Conservation (phyloP, 2,113 vertebrate species). For the Gila orcuttii region DNA sequence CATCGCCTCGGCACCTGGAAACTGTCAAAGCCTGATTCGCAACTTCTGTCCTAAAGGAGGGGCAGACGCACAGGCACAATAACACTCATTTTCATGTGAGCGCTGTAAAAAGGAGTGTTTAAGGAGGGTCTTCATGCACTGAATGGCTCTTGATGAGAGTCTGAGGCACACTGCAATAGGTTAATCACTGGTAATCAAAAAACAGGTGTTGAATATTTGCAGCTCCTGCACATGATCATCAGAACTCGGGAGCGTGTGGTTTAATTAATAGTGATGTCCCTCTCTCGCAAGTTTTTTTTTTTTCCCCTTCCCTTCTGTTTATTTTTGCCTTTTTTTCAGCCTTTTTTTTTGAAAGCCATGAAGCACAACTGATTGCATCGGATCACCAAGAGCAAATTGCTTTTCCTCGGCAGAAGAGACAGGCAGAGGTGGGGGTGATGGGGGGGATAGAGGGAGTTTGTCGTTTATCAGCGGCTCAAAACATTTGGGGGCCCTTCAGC, state of each 20-base stretch:
- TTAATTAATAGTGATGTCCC: slow-evolving; percentile 71
- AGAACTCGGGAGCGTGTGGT: slow-evolving; percentile 61
- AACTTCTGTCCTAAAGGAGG: slow-evolving; percentile 43
- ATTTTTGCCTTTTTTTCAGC: slow-evolving; percentile 48
- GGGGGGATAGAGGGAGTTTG: slow-evolving; percentile 42
- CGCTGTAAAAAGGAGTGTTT: slow-evolving; percentile 58
- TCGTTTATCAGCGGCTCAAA: slow-evolving; percentile 59
- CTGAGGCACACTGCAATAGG: slow-evolving; percentile 62
- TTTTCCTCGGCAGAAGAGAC: slow-evolving; percentile 67
- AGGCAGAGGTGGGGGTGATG: slow-evolving; percentile 35
- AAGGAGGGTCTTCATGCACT: slow-evolving; percentile 58
- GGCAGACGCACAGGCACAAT: slow-evolving; percentile 52
- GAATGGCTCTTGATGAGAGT: slow-evolving; percentile 71
- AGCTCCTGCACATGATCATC: slow-evolving; percentile 60
- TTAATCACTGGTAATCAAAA: slow-evolving; percentile 70
- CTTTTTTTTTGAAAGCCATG: slow-evolving; percentile 60
- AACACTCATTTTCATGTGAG: slow-evolving; percentile 68
- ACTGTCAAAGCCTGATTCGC: slow-evolving; percentile 8
- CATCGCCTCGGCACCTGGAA: slow-evolving; percentile 63
- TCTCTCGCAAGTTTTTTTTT: slow-evolving; percentile 46
- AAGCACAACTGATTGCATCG: slow-evolving; percentile 72
- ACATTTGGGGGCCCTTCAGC: slow-evolving; percentile 37
- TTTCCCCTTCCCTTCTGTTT: slow-evolving; percentile 33
- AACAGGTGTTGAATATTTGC: slow-evolving; percentile 70
- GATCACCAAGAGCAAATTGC: slow-evolving; percentile 75